Conservation (phyloP, 2,888 invertebrate species). For the Druceiella hillmani region DNA sequence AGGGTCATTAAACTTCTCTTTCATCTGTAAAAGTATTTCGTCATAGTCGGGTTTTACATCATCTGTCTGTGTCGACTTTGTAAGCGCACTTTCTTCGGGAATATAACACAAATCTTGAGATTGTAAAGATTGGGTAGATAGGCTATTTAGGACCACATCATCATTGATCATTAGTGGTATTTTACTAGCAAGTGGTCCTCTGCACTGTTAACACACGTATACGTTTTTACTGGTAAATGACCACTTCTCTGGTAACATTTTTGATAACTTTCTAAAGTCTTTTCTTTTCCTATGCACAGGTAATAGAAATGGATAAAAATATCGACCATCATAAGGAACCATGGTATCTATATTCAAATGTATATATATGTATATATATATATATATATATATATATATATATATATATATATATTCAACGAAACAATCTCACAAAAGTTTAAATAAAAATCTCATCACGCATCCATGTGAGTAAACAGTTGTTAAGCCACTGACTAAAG, state of each 20-base stretch:
- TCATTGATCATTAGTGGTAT: constrained; percentile 2
- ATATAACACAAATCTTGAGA: constrained; percentile 4
- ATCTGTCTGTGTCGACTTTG: constrained; percentile 7
- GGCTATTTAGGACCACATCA: constrained; percentile 7
- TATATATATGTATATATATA: too few relatives aligned
- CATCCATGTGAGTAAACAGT: too few relatives aligned
- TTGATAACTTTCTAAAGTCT: constrained; percentile 6
- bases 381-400: too few relatives aligned
- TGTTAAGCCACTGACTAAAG: too few relatives aligned
- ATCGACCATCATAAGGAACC: constrained; percentile 7
- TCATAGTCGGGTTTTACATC: constrained; percentile 1
- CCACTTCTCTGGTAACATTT: constrained; percentile 7
- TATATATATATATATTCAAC: too few relatives aligned
- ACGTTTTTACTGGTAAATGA: constrained; percentile 5
- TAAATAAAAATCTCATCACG: too few relatives aligned
- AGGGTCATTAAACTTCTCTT: too few relatives aligned
- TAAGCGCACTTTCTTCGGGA: constrained; percentile 8
- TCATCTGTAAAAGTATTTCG: constrained; percentile 6
- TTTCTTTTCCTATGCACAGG: constrained; percentile 6
- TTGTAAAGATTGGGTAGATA: constrained; percentile 4
- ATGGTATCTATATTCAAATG: constrained; percentile 5
- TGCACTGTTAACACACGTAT: constrained; percentile 6
- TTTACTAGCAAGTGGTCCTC: constrained; percentile 6
- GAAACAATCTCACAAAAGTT: too few relatives aligned
- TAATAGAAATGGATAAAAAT: constrained; percentile 6